These are phyloP conservation scores for Kuschelorhynchus macadamiae DNA, from an alignment of 2,888 invertebrate species.

Conservation along the genomic window DNA sequence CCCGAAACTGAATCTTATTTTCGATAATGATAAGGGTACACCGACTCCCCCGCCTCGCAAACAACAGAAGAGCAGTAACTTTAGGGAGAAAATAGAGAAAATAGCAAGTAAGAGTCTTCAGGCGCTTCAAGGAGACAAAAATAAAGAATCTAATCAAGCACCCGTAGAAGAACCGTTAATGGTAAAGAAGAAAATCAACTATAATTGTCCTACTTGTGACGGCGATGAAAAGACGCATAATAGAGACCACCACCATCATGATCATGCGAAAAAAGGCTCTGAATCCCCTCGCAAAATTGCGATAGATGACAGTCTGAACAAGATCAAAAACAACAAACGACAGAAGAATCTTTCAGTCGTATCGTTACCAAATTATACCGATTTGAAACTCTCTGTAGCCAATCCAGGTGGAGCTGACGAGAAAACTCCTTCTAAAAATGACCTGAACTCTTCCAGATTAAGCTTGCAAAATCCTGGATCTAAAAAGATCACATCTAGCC, in stretches of 20 bases:
- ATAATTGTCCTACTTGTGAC: conserved; percentile 65
- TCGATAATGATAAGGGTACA: conserved; percentile 64
- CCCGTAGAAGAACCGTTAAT: conserved; percentile 64
- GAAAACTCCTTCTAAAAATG: conserved; percentile 19
- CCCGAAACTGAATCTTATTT: conserved; percentile 63
- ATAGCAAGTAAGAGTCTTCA: conserved; percentile 64
- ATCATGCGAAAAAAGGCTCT: conserved; percentile 50
- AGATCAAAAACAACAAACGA: conserved; percentile 60
- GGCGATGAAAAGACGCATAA: conserved; percentile 61
- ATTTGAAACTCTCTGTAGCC: conserved; percentile 66
- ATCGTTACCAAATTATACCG: conserved; percentile 72
- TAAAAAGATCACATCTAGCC: conserved; percentile 61
- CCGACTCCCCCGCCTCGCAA: conserved; percentile 67
- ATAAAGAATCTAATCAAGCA: conserved; percentile 13
- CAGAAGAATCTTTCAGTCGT: conserved; percentile 70
- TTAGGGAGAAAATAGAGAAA: conserved; percentile 64
- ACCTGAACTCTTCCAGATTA: conserved; percentile 39
- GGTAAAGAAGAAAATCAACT: conserved; percentile 65
- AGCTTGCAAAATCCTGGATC: conserved; percentile 30
- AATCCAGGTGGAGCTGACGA: conserved; percentile 59
- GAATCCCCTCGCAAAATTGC: conserved; percentile 29
- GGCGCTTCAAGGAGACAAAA: conserved; percentile 53
- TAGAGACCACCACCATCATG: conserved; percentile 59
- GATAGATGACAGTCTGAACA: conserved; percentile 33
- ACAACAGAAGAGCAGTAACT: conserved; percentile 63